Evolutionary conservation across 2,797 vertebrate species (phyloP), one percentile per base, ranked within the genome.

Genomic region (Myoxocephalus aenaeus): DNA sequence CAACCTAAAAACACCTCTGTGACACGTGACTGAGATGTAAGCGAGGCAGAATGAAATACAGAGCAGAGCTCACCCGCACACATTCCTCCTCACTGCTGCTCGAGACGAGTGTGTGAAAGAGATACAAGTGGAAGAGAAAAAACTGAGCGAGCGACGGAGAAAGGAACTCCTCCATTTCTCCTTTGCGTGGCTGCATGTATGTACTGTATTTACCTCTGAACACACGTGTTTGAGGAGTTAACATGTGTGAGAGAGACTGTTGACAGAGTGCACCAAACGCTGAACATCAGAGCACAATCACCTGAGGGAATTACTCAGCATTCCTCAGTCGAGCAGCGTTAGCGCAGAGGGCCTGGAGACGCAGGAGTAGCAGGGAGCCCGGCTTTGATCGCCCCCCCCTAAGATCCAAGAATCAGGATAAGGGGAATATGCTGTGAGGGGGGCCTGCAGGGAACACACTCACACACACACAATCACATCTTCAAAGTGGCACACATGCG

Each of bases 231-330:
- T 53, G 44, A 18, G 29, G 36, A 58, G 64, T 51, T 34, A 65
- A 61, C 50, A 65, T 57, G 63, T 67, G 59, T 69, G 61, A 74
- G 48, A 36, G 65, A 75, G 63, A 40, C 46, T 53, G 54, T 32
- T 57, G 77, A 70, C 53, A 59, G 73, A 53, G 73, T 70, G 73
- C 22, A 59, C 64, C 57, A 48, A 65, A 65, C 34, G n/a, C 46
- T 53, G 42, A 88, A 84, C 82, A 89, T 81, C 66, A 83, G 67
- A 87, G 82, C 57, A n/a, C 69, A 58, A 74, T 51, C 65, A 89
- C 87, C 89, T 75, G 53, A 83, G 83, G 85, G 90, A 92, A 87
- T 86, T 83, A 85, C 82, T 82, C 86, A 79, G 89, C 86, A 87
- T 88, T 91, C 83, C 81, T 84, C 59, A 53, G 77, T 83, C 18